These are phyloP conservation scores for Atrichornis clamosus DNA, from an alignment of 2,113 vertebrate species.

Conservation along the genomic window DNA sequence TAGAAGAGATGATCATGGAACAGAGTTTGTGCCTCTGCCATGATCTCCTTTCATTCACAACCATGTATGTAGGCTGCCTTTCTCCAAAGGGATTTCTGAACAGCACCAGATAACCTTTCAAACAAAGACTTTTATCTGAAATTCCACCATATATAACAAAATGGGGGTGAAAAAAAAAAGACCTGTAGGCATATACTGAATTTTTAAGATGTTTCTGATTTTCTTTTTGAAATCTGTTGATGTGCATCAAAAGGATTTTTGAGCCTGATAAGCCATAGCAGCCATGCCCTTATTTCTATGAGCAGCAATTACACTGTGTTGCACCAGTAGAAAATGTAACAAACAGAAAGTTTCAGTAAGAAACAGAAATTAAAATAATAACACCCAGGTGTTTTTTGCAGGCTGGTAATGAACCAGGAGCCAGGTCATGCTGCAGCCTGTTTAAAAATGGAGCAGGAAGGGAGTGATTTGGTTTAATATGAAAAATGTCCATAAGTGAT, in stretches of 20 bases:
- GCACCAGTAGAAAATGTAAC: not conserved
- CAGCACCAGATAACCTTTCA: not conserved
- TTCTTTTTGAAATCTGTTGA: not conserved
- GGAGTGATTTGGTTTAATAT: not conserved
- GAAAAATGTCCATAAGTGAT: not conserved
- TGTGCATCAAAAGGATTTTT: not conserved
- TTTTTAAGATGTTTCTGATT: not conserved
- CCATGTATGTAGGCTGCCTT: not conserved
- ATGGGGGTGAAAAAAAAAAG: not conserved
- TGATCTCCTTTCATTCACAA: not conserved
- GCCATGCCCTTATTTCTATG: not conserved
- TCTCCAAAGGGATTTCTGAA: not conserved
- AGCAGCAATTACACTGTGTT: not conserved
- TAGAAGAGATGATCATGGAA: fast-evolving
- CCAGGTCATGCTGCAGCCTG: not conserved
- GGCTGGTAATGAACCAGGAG: not conserved
- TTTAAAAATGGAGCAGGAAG: not conserved
- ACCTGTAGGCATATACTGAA: not conserved
- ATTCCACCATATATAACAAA: not conserved
- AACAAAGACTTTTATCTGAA: not conserved
- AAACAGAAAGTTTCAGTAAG: not conserved
- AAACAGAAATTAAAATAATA: not conserved
- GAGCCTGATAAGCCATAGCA: not conserved
- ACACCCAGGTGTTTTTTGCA: not conserved
- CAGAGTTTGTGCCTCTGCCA: not conserved